Conservation (phyloP, 2,113 vertebrate species). For the Tachysurus vachellii region DNA sequence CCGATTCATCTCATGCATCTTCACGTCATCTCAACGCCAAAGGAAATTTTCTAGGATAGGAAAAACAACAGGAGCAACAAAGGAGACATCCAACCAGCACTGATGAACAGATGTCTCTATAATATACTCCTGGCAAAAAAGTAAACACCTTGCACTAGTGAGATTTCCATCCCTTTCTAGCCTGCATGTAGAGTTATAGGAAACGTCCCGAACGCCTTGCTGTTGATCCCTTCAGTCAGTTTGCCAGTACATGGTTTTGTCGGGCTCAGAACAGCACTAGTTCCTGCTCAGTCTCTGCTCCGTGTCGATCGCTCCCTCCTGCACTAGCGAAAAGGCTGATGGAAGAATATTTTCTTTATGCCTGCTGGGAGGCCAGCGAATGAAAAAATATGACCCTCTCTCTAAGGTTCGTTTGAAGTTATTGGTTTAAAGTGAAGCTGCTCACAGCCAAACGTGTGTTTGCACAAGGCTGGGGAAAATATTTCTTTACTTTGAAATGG, state of each 20-base stretch:
- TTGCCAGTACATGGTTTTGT: conserved; percentile 49
- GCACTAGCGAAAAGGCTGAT: conserved; percentile 36
- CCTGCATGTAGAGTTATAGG: conserved; percentile 20
- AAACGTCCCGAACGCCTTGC: conserved; percentile 53
- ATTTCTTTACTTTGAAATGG: conserved; percentile 29
- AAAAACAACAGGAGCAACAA: background rate
- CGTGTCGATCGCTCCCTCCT: conserved; percentile 28
- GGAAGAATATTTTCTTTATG: conserved; percentile 45
- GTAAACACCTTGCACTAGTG: background rate
- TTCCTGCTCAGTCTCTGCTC: conserved; percentile 33
- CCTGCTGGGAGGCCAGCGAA: conserved; percentile 48
- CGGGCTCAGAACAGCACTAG: conserved; percentile 39
- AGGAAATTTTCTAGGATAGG: background rate
- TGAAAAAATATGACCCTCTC: conserved; percentile 47
- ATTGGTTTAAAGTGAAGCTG: conserved; percentile 51
- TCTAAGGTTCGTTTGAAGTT: conserved; percentile 51
- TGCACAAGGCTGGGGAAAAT: conserved; percentile 36
- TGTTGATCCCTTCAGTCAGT: conserved; percentile 53
- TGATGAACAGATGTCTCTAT: background rate
- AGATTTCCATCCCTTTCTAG: conserved; percentile 37
- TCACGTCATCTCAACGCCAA: background rate
- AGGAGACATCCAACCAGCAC: background rate
- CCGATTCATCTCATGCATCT: conserved; percentile 18
- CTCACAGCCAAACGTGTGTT: conserved; percentile 44
- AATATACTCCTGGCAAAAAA: background rate